Conservation (phyloP, 2,113 vertebrate genomes). For the Rhizomys pruinosus region DNA sequence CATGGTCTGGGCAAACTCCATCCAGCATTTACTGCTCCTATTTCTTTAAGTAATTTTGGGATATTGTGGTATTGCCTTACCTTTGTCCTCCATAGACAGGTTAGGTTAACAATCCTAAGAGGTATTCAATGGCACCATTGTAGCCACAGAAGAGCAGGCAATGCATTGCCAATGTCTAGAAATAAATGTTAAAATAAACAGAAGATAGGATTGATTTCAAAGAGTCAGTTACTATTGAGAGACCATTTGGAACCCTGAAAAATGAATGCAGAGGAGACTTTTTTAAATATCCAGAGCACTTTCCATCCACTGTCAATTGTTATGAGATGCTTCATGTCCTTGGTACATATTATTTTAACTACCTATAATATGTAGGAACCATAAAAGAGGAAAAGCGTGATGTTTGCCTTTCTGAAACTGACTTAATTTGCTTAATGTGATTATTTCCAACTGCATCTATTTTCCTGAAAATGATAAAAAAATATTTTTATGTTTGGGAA, state of each 20-base stretch:
- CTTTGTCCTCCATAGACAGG: slow-evolving; percentile 33
- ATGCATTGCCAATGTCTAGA: neutral
- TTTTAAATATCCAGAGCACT: neutral
- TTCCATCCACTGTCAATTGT: neutral
- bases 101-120: neutral
- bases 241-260: neutral
- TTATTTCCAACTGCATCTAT: neutral
- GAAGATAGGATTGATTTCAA: neutral
- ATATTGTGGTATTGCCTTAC: slow-evolving; percentile 15
- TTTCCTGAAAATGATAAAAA: neutral
- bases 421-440: neutral
- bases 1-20: slow-evolving; percentile 53
- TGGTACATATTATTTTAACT: neutral
- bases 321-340: neutral
- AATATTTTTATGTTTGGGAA: neutral
- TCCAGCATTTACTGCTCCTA: slow-evolving; percentile 71
- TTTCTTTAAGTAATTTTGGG: slow-evolving; percentile 56
- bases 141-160: neutral
- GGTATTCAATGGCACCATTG: neutral
- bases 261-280: neutral
- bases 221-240: neutral
- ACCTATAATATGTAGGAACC: neutral
- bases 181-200: neutral
- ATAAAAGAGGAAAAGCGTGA: neutral
- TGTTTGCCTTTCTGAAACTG: neutral